These are phyloP conservation scores for Sphyrna mokarran DNA, from an alignment of 2,113 vertebrate species.

Conservation along the genomic window DNA sequence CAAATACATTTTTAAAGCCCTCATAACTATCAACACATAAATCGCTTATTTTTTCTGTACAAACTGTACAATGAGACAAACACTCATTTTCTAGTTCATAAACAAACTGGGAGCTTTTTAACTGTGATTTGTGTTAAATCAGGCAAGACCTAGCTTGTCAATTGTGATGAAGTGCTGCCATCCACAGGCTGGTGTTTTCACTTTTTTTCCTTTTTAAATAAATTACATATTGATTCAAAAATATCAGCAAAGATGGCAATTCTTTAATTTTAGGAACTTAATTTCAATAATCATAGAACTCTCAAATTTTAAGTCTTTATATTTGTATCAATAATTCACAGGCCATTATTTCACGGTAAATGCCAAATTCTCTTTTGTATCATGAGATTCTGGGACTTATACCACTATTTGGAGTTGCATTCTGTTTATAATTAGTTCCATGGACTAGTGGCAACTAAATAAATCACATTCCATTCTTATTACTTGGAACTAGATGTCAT, in stretches of 20 bases:
- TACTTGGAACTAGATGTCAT: not conserved
- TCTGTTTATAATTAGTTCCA: not conserved
- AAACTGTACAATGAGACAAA: not conserved
- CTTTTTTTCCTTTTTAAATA: not conserved
- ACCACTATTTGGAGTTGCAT: not conserved
- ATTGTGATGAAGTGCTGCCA: slow-evolving; percentile 34
- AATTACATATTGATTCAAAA: not conserved
- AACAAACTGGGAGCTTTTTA: slow-evolving; percentile 13
- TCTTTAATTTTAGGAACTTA: not conserved
- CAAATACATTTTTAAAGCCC: not conserved
- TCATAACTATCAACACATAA: not conserved
- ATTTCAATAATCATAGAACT: not conserved
- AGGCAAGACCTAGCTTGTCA: slow-evolving; percentile 5
- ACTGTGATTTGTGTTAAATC: slow-evolving; percentile 23
- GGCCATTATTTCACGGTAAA: not conserved
- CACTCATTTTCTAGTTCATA: not conserved
- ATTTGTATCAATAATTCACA: not conserved
- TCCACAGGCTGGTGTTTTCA: slow-evolving; percentile 23
- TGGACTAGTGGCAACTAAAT: not conserved
- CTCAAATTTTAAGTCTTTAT: not conserved
- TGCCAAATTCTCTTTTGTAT: not conserved
- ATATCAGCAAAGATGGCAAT: not conserved
- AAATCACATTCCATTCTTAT: not conserved
- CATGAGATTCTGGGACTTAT: not conserved
- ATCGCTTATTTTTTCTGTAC: not conserved